Conservation (phyloP, 30 jellyfish, hydroid and myxozoan species). For the Phacellophora camtschatica region DNA sequence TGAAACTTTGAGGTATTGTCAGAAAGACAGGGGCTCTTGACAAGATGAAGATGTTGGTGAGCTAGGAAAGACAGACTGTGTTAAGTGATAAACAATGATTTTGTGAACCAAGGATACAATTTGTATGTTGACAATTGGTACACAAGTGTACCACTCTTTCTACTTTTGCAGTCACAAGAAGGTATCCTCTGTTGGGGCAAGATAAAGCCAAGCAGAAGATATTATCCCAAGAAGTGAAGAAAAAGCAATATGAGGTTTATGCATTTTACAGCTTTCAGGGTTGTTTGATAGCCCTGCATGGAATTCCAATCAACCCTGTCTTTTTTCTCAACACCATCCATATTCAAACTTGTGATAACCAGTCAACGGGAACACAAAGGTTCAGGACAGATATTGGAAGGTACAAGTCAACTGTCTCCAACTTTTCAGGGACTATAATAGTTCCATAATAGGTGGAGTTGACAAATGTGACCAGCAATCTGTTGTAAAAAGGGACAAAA, state of each 20-base stretch:
- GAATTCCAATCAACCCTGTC: no score
- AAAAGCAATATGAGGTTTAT: no score
- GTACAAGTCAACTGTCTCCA: no score
- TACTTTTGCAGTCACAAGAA: constrained; percentile 16
- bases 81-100: constrained; percentile 6
- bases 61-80: constrained; percentile 36
- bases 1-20: constrained; percentile 33
- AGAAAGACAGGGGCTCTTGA: neutral
- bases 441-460: constrained; percentile 15
- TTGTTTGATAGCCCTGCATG: no score
- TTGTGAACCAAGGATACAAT: constrained; percentile 13
- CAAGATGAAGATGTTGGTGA: constrained; percentile 38
- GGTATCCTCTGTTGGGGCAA: constrained; percentile 52
- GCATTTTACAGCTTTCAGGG: no score
- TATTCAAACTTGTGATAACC: no score
- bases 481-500: neutral
- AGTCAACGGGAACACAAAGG: no score
- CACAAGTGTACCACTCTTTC: constrained; percentile 56
- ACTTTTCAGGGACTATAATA: constrained; percentile 56
- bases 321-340: no score
- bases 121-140: constrained; percentile 61
- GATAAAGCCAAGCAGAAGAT: constrained; percentile 34
- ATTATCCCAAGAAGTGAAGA: constrained; percentile 44
- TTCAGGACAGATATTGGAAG: no score
- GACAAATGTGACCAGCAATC: no score